Evolutionary conservation across 2,888 invertebrate genomes (phyloP).

Genomic region (Colletes collaris): DNA sequence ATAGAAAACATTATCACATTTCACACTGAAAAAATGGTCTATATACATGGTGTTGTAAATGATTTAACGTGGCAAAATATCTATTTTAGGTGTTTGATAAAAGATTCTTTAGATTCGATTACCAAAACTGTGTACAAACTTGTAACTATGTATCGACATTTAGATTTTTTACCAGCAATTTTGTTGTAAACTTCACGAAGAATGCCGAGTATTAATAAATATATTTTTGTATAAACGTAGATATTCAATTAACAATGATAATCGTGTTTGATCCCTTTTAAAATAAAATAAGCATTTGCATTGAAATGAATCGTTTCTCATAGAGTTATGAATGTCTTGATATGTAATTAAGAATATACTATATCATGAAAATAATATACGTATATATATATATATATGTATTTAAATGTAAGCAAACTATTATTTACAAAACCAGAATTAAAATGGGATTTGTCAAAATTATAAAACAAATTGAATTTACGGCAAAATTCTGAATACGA

Average conservation of each 20-base stretch:
- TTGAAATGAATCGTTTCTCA: not conserved
- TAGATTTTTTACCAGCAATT: not conserved
- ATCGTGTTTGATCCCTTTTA: not conserved
- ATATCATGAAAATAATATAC: not conserved
- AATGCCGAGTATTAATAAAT: slow-evolving; percentile 31
- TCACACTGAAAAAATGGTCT: slow-evolving; percentile 21
- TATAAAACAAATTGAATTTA: slow-evolving; percentile 14
- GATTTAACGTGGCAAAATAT: slow-evolving; percentile 34
- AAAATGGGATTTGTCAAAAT: not conserved
- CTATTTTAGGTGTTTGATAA: slow-evolving; percentile 6
- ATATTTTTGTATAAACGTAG: slow-evolving; percentile 37
- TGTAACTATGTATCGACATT: slow-evolving; percentile 3
- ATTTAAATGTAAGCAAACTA: not conserved
- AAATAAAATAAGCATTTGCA: not conserved
- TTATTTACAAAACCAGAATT: slow-evolving; percentile 44
- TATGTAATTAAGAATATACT: slow-evolving; percentile 1
- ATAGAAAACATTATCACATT: slow-evolving; percentile 9
- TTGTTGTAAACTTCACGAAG: slow-evolving; percentile 11
- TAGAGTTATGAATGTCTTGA: not conserved
- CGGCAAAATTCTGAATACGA: slow-evolving; percentile 3
- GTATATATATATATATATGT: not conserved
- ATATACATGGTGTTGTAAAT: slow-evolving; percentile 25
- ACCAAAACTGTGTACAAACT: slow-evolving; percentile 12
- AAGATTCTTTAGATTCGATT: slow-evolving; percentile 3
- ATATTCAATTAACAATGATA: slow-evolving; percentile 13